Evolutionary conservation across 1,140 invertebrate species (phyloP), one percentile per base, ranked within the genome.

Genomic region (Heliothis subflexa): DNA sequence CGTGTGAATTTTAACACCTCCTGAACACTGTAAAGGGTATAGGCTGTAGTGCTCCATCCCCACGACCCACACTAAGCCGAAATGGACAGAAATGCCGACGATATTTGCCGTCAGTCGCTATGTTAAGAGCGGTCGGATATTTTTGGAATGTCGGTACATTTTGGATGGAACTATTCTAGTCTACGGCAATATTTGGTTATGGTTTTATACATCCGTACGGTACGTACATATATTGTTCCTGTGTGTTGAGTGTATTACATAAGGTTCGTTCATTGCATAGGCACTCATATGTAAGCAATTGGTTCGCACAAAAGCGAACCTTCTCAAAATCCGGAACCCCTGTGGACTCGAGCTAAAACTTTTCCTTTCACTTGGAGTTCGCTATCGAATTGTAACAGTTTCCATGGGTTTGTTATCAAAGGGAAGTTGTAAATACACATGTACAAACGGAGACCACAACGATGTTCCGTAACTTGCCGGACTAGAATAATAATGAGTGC

Each of bases 401-500:
- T 50, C 25, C 18, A 47, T 76, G 28, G 57, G 49, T 14, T 40
- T 52, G 59, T 52, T 54, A 76, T 76, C 59, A 76, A 76, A 76
- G 73, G 73, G 59, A 76, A 64, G 47, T 75, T 75, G 73, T 75
- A 64, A 75, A 62, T 75, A 62, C 71, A 49, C n/a, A 68, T 55
- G 49, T 77, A 66, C 50, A 57, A 66, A 66, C 52, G 10, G 61
- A 28, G 11, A 68, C 50, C 50, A 16, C 74, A 68, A n/a, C 62
- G 33, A 25, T 55, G 74, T 68, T 57, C 16, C 47, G 57, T 52
- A 64, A 68, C 45, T 55, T 55, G 18, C 62, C 66, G 68, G 57
- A 81, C 73, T 75, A 49, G 50, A 83, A 83, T 81, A 79, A 81
- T 87, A 91, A 93, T 86, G 88, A 89, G 83, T 82, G 83, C 81